Evolutionary conservation across 2,888 invertebrate species (phyloP).

Genomic region (Calephelis perditalis): DNA sequence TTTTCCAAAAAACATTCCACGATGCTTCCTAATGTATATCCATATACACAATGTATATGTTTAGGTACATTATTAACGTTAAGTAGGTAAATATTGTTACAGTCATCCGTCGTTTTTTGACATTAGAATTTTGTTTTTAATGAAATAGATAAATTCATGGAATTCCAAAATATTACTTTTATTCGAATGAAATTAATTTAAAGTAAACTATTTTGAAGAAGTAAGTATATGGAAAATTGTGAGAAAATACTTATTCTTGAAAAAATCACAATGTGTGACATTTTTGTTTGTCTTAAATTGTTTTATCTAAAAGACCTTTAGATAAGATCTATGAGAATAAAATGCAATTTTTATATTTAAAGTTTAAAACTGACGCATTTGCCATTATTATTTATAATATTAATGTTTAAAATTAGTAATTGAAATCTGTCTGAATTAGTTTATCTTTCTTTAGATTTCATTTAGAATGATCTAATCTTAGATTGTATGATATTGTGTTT

Average conservation of each 20-base stretch:
- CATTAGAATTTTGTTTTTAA: too few relatives aligned
- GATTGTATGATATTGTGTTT: conserved; percentile 12
- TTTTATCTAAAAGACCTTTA: not conserved
- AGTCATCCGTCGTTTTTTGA: conserved; percentile 6
- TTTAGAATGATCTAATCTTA: conserved; percentile 7
- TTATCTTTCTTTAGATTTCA: not conserved
- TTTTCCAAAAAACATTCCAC: conserved; percentile 57
- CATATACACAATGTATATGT: conserved; percentile 7
- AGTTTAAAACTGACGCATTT: not conserved
- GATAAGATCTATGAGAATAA: not conserved
- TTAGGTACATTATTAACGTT: conserved; percentile 8
- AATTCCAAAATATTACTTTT: too few relatives aligned
- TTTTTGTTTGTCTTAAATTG: too few relatives aligned
- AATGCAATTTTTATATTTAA: conserved; percentile 5
- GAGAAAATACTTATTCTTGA: too few relatives aligned
- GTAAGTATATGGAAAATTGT: too few relatives aligned
- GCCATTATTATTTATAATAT: conserved; percentile 10
- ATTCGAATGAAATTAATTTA: too few relatives aligned
- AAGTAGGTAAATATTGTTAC: conserved; percentile 10
- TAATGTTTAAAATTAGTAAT: conserved; percentile 2
- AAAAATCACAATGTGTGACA: too few relatives aligned
- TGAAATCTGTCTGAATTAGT: not conserved
- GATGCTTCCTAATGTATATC: conserved; percentile 46
- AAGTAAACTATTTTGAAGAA: too few relatives aligned
- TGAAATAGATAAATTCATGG: too few relatives aligned